Conservation (phyloP, 2,113 vertebrate genomes). For the Neodon shergylaensis region DNA sequence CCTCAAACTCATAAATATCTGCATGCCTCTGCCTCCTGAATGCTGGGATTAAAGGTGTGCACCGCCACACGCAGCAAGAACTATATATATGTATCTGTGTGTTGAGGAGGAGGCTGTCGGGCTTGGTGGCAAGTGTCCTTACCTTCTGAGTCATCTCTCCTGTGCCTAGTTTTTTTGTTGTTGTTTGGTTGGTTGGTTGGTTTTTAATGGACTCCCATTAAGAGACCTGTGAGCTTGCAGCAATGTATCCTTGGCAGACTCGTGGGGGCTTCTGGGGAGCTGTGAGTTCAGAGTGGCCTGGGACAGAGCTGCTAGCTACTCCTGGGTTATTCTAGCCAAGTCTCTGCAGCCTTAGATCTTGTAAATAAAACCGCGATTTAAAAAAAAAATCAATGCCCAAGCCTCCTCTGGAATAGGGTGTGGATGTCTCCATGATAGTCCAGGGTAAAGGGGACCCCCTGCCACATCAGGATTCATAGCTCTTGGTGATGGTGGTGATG, state of each 20-base stretch:
- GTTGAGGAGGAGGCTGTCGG: no score
- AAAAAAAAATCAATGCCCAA: neutral
- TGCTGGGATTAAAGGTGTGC: neutral
- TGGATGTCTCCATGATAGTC: rapidly evolving
- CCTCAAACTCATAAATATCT: neutral
- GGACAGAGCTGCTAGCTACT: neutral
- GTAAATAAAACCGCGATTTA: rapidly evolving
- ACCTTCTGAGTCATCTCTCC: neutral
- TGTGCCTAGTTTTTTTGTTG: neutral
- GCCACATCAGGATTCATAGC: rapidly evolving
- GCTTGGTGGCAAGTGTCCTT: neutral
- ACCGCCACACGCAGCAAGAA: neutral
- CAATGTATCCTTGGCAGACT: rapidly evolving
- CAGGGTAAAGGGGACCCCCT: rapidly evolving
- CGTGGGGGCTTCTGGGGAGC: rapidly evolving
- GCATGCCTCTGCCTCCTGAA: neutral
- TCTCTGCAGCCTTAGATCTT: neutral
- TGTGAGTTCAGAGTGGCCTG: rapidly evolving
- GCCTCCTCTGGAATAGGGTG: neutral
- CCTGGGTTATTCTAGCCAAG: rapidly evolving
- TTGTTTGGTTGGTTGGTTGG: neutral
- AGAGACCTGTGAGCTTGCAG: neutral
- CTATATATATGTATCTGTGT: neutral
- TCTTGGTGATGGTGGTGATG: rapidly evolving
- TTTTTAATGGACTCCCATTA: no score